Percentiles rank a stretch among this genome's conserved stretches.
Evolutionary conservation across 2,888 invertebrate species (phyloP).

Genomic region (Agrotis ipsilon): DNA sequence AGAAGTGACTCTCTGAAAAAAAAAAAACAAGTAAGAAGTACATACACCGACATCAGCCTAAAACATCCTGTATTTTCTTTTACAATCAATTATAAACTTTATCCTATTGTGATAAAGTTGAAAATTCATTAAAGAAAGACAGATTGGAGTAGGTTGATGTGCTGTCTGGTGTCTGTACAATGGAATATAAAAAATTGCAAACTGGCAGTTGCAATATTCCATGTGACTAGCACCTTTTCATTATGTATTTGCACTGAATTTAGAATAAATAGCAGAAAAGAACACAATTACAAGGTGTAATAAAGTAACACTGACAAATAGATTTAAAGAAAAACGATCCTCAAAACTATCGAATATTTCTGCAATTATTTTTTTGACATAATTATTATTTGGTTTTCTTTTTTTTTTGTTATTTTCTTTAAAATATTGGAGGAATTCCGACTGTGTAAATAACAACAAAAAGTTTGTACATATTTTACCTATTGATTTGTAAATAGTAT

Average conservation of each 20-base stretch:
- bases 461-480: slow-evolving; percentile 66
- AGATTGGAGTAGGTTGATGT: too few relatives aligned
- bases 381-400: slow-evolving; percentile 9
- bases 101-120: too few relatives aligned
- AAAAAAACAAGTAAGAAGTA: neutral
- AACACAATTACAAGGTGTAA: neutral
- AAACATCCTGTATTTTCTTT: too few relatives aligned
- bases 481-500: slow-evolving; percentile 60
- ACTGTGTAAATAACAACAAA: slow-evolving; percentile 52
- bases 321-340: slow-evolving; percentile 6
- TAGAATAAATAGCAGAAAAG: neutral
- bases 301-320: neutral
- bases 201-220: neutral
- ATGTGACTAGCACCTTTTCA: neutral
- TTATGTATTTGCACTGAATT: too few relatives aligned
- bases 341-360: slow-evolving; percentile 36
- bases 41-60: too few relatives aligned
- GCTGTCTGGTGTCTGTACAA: neutral
- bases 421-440: slow-evolving; percentile 26
- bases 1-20: slow-evolving; percentile 4
- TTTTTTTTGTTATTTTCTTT: slow-evolving; percentile 52
- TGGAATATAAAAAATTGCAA: neutral
- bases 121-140: too few relatives aligned
- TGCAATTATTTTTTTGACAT: neutral
- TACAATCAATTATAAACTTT: too few relatives aligned